phyloP scores from a whole-genome alignment of 2,113 vertebrate species.

The Turdus rufiventris region DNA sequence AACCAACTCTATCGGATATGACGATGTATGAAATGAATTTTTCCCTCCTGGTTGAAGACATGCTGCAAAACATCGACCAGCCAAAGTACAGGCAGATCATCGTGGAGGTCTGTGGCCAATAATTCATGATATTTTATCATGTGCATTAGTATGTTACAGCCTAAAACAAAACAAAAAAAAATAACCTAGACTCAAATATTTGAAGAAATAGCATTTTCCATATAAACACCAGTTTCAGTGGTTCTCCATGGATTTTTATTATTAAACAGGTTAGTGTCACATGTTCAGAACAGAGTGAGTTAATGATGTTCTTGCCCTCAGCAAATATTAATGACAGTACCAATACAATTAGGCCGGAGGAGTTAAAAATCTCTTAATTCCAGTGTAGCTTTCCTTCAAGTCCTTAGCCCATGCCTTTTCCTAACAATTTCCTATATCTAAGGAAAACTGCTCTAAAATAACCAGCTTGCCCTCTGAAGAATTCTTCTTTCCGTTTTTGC shows the following conservation, averaged over 20 bases:
- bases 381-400: not conserved
- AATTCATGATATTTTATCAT: not conserved
- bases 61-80: slow-evolving; percentile 88
- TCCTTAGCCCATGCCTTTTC: not conserved
- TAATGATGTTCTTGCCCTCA: not conserved
- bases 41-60: slow-evolving; percentile 97
- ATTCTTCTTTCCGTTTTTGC: not conserved
- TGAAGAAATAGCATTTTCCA: not conserved
- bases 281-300: not conserved
- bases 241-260: not conserved
- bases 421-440: not conserved
- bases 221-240: not conserved
- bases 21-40: slow-evolving; percentile 99
- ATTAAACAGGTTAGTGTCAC: not conserved
- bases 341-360: not conserved
- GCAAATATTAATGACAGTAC: not conserved
- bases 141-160: not conserved
- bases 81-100: slow-evolving; percentile 94
- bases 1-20: slow-evolving; percentile 98
- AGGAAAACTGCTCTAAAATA: not conserved
- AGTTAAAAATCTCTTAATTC: not conserved
- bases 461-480: not conserved
- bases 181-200: not conserved
- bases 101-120: slow-evolving; percentile 83
- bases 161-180: not conserved